Base-by-base conservation (phyloP, 2,888 invertebrate species). In the Horisme vitalbata region DNA sequence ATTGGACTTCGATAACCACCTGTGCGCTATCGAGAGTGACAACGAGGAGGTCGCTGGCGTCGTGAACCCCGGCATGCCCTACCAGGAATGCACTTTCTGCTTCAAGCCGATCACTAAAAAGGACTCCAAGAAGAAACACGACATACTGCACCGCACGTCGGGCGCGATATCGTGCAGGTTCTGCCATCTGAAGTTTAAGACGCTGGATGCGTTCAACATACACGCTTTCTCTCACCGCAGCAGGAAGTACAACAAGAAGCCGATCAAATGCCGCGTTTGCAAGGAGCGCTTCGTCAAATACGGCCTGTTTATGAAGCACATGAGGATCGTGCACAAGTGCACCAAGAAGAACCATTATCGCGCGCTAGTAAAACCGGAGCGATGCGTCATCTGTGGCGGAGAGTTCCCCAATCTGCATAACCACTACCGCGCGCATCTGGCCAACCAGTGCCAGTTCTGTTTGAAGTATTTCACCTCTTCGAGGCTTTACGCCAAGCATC, bases 381-480 rank as follows among this genome's bases (percentile, higher is more conserved):
- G 84, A 23, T 93, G 93, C 64, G 90, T 91, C 30, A 85, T 93
- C 3, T 93, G 93, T 65, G 88, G 91, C 8, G 91, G 86, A 18
- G 77, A 82, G 0, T 92, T 93, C 61, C 91, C 92, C 1, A 91
- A 92, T 50, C 80, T 92, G 49, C 92, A 93, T 70, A 92, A 92
- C 62, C 91, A 93, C 52, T 91, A 91, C 52, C 90, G 92, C 11
- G 92, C 92, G 32, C 93, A 92, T 55, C 61, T 91, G 33, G 79
- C 87, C 55, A 92, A 93, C 66, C 87, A 90, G 43, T 92, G 92
- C 51, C 87, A 83, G 41, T 71, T 62, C 10, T 91, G 91, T 59
- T 56, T 41, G 24, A 90, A 89, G 50, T 90, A 89, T 57, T 86
- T 90, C 52, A 79, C 80, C 0, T 90, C 90, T 0, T 68, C 68